Evolutionary conservation across 2,888 invertebrate genomes (phyloP).

Genomic region (Marasmarcha lunaedactyla): DNA sequence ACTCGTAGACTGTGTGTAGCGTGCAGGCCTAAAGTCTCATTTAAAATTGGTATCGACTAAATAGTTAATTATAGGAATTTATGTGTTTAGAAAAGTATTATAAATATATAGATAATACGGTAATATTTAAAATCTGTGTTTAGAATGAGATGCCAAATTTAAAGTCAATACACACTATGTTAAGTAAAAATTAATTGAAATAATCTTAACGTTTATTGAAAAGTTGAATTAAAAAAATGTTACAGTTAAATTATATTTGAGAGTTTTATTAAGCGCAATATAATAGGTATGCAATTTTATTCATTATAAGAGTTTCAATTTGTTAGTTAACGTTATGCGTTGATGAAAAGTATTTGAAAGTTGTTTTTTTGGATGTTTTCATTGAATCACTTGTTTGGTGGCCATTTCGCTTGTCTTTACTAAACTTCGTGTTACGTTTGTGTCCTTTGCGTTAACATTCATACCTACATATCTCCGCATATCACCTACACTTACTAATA

Average conservation of each 20-base stretch:
- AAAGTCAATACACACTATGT: conserved; percentile 76
- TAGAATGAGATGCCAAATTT: conserved; percentile 75
- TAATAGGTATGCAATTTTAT: conserved; percentile 53
- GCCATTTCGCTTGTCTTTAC: neutral
- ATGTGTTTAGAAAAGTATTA: conserved; percentile 71
- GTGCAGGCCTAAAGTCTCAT: conserved; percentile 62
- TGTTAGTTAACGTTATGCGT: conserved; percentile 70
- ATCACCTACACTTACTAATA: conserved; percentile 28
- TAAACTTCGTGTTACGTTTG: neutral
- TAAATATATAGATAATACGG: conserved; percentile 66
- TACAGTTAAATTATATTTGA: conserved; percentile 70
- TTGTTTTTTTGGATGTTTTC: conserved; percentile 39
- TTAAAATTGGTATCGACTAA: conserved; percentile 62
- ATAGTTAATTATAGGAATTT: conserved; percentile 67
- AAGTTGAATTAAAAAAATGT: conserved; percentile 66
- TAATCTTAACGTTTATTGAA: conserved; percentile 67
- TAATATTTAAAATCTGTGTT: conserved; percentile 64
- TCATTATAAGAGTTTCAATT: conserved; percentile 69
- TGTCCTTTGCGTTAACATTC: conserved; percentile 21
- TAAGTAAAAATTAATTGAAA: conserved; percentile 69
- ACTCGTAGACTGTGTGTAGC: conserved; percentile 48
- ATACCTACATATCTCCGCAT: conserved; percentile 50
- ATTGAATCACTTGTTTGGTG: conserved; percentile 8
- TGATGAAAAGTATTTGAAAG: conserved; percentile 39
- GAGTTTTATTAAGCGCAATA: conserved; percentile 69